Evolutionary conservation across 2,113 vertebrate species (phyloP), one percentile per base, ranked within the genome.

Genomic region (Leucopsar rothschildi): DNA sequence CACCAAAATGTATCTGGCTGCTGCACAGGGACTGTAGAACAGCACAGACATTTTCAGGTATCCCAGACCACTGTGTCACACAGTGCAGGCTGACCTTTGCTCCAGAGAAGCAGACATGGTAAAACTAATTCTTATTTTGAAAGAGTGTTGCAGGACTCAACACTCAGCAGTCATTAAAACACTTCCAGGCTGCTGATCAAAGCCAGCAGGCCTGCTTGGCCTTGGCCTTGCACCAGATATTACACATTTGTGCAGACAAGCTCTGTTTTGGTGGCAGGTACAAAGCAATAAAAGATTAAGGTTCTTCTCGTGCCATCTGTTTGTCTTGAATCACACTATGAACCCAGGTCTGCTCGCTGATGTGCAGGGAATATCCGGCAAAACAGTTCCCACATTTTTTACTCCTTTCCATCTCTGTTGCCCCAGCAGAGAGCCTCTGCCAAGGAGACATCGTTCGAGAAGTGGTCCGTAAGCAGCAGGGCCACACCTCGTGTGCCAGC

Each of bases 391-490:
- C 27, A 7, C 11, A 0, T 20, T 39, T 49, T 28, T 52, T 12
- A 39, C 50, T 40, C 49, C 42, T 53, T 77, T 7, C 15, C 27
- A 1, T 24, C 72, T 81, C 49, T 14, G 15, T 70, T 78, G 40
- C 56, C 42, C 64, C 61, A 65, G 35, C 98, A 99, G 99, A 99
- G 97, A 97, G 95, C 22, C 97, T 96, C 1, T 99, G 99, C 97
- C 98, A 98, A 75, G 99, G 99, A 11, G 98, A 99, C 96, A 91
- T 98, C 44, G 84, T 99, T 55, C 98, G 99, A 17, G 99, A 99
- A 93, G 98, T 98, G 63, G 97, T 99, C 82, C 99, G 97, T 68
- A 98, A 98, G 78, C 98, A 99, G 96, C 99, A 99, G 72, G 98
- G 98, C 25, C 96, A 98, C 63, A 98, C 97, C 1, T 98, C 98